Evolutionary conservation across 2,113 vertebrate species (phyloP), one percentile per base, ranked within the genome.

Genomic region (Chaetodon auriga): DNA sequence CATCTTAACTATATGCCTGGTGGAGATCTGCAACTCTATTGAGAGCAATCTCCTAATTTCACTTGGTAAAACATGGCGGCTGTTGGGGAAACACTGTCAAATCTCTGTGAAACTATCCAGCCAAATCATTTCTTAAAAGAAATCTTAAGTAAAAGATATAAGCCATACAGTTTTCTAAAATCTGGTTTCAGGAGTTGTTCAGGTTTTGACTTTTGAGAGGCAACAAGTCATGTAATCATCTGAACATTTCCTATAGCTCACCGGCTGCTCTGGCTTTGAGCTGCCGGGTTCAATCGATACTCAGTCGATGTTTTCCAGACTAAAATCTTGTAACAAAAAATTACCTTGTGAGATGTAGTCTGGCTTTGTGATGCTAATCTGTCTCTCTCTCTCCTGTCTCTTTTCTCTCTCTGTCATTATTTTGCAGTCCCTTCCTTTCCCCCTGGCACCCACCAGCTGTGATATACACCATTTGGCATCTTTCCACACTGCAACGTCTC

Each of bases 381-480:
- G 21, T 68, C 48, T 51, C 45, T 63, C 35, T 45, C 2, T 2
- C 35, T 45, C 2, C 2, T 23, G 14, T 36, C 58, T 58, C 30
- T 46, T 76, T 53, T 35, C 38, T 49, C 57, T 54, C 25, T 48
- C 5, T 72, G 43, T 36, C 62, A 55, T 68, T 81, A n/a, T 77
- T 69, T n/a, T 49, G 18, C 35, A 55, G 19, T 65, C 41, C 18
- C 30, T 55, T 68, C 30, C 23, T 25, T 70, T 58, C 38, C 38
- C 68, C 58, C 61, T 79, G 65, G 68, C 58, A 78, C 55, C 79
- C 66, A 73, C 55, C 60, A 80, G 70, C 64, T 66, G 62, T 68
- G 60, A 73, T 60, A 65, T 58, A 60, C 30, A 84, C 60, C 68
- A 78, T 85, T 81, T 89, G 83, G 75, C 65, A 60, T 80, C 64